Evolutionary conservation across 2,113 vertebrate genomes (phyloP), one percentile per base, ranked within the genome.

Genomic region (Salvelinus sp.): DNA sequence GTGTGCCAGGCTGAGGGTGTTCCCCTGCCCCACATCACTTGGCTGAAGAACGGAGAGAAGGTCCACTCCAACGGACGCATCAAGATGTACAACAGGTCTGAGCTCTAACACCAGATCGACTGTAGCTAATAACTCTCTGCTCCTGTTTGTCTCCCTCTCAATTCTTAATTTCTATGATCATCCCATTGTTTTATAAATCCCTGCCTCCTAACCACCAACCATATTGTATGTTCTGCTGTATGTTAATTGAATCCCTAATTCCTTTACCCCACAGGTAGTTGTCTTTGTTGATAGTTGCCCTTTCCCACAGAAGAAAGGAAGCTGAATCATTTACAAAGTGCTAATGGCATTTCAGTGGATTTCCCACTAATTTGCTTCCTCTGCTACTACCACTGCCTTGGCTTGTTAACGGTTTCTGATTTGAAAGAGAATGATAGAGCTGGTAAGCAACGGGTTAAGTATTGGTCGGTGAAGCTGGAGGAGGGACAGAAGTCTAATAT

Each of bases 81-180:
- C 87, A 99, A 99, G 91, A 98, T 97, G 96, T 99, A 99, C 89
- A 96, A 95, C 94, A 97, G 97, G 98, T 97, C 54, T 33, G 16
- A 25, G 60, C 30, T 20, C 22, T 18, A 44, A 44, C 9, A 54
- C 16, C 16, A 54, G 1, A 54, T 54, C 16, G 1, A 18, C 1
- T 54, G 0, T 18, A 9, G 58, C 58, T 62, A 22, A 22, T 62
- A 54, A 10, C n/a, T 62, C 58, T 62, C n/a, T 62, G 16, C n/a
- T 14, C n/a, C 16, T 60, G 16, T 7, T 60, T 38, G 38, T 38
- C 7, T 9, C 38, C 7, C 38, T 38, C 38, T 7, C 2, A 9
- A 9, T 38, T 38, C 1, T 38, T 38, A 9, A 38, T 38, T 93
- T 93, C 94, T 95, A 91, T 95, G 90, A n/a, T 60, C 18, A 22